Conservation (phyloP, 2,888 invertebrate genomes). For the Mythimna pallens region DNA sequence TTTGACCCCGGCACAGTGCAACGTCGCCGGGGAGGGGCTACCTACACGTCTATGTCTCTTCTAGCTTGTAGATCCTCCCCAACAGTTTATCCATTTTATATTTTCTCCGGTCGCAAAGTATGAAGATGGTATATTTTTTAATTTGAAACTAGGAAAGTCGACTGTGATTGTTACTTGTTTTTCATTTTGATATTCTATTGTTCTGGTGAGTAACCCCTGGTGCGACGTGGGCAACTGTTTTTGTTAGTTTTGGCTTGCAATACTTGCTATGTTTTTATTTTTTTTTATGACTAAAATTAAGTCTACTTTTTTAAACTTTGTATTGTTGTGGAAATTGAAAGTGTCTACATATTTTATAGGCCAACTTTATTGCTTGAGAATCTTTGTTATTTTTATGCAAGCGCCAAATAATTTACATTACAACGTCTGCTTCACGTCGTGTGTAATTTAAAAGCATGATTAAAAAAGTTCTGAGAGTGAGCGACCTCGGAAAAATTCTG, state of each 20-base stretch:
- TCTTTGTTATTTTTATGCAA: conserved; percentile 23
- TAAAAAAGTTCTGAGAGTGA: conserved; percentile 49
- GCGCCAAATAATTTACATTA: conserved; percentile 31
- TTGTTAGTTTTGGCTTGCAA: conserved; percentile 28
- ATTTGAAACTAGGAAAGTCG: conserved; percentile 71
- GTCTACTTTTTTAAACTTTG: conserved; percentile 2
- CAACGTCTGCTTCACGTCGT: background rate
- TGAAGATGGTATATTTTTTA: conserved; percentile 77
- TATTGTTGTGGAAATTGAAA: conserved; percentile 24
- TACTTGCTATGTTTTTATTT: conserved; percentile 44
- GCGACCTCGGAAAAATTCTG: conserved; percentile 30
- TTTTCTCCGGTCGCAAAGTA: conserved; percentile 75
- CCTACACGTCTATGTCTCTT: conserved; percentile 78
- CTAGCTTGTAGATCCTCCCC: conserved; percentile 78
- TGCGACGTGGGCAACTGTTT: conserved; percentile 15
- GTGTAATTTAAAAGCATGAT: conserved; percentile 45
- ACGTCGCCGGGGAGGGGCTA: conserved; percentile 72
- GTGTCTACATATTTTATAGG: conserved; percentile 15
- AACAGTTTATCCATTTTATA: conserved; percentile 81
- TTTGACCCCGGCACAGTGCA: conserved; percentile 82
- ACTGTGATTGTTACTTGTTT: conserved; percentile 59
- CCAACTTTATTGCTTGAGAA: conserved; percentile 24
- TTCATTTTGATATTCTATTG: conserved; percentile 54
- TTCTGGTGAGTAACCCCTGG: conserved; percentile 14
- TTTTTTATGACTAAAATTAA: conserved; percentile 13